A percentile compares a stretch with the other conserved stretches of the same genome.
Conservation (phyloP, 2,113 vertebrate genomes). For the Paratilapia polleni region DNA sequence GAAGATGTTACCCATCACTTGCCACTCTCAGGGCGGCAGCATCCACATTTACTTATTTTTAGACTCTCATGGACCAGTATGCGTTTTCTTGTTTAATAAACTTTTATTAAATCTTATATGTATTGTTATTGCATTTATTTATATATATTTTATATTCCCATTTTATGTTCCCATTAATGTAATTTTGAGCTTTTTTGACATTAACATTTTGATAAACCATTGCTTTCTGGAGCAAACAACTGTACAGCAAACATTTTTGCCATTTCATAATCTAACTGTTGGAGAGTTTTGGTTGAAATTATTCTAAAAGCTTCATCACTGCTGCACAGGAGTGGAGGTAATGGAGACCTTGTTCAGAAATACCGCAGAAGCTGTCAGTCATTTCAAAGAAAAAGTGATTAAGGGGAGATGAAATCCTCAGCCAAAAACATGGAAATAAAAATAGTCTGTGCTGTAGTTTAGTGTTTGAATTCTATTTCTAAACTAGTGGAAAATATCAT, state of each 20-base stretch:
- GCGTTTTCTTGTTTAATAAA: too few species aligned
- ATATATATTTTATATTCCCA: not conserved
- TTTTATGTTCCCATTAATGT: not conserved
- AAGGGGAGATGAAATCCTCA: not conserved
- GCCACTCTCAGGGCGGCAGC: not conserved
- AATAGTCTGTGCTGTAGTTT: not conserved
- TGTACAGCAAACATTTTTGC: too few species aligned
- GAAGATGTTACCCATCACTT: not conserved
- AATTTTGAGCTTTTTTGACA: accelerated
- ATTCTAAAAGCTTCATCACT: too few species aligned
- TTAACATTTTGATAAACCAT: not conserved
- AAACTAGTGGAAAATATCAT: not conserved
- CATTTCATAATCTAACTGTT: too few species aligned
- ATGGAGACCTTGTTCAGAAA: too few species aligned
- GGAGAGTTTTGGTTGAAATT: too few species aligned
- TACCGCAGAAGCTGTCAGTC: too few species aligned
- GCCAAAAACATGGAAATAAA: not conserved
- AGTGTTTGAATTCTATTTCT: not conserved
- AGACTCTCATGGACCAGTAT: too few species aligned
- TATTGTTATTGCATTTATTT: too few species aligned
- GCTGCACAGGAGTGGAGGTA: too few species aligned
- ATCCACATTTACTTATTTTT: not conserved
- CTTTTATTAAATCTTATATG: too few species aligned
- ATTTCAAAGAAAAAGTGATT: too few species aligned
- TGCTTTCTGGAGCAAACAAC: not conserved